phyloP scores from a whole-genome alignment of 2,113 vertebrate species.

The Salminus brasiliensis region DNA sequence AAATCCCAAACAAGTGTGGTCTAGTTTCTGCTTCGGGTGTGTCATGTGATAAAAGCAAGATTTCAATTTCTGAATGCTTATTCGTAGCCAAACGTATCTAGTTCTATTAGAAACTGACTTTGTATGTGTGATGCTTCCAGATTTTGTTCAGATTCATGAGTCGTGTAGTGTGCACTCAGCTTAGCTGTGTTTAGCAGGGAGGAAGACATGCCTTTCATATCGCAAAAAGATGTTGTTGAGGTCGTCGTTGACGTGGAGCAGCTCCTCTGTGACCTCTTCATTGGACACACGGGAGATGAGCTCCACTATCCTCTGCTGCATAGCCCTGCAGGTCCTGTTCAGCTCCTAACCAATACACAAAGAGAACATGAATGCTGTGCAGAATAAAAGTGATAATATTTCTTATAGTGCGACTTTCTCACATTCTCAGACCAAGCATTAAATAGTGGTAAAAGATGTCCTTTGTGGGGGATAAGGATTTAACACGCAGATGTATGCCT shows the following conservation, averaged over 20 bases:
- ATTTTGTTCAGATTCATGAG: too few relatives aligned
- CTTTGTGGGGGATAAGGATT: background rate
- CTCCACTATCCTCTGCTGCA: conserved; percentile 96
- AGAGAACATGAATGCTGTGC: conserved; percentile 11
- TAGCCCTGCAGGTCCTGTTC: conserved; percentile 93
- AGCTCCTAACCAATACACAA: conserved; percentile 80
- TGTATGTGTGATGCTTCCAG: too few relatives aligned
- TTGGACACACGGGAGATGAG: conserved; percentile 95
- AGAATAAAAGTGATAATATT: background rate
- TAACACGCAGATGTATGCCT: background rate
- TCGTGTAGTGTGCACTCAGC: too few relatives aligned
- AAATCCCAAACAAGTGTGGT: too few relatives aligned
- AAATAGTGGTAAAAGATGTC: background rate
- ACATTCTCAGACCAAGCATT: background rate
- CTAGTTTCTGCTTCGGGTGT: too few relatives aligned
- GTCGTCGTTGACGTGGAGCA: conserved; percentile 95
- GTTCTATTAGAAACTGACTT: too few relatives aligned
- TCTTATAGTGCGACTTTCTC: background rate
- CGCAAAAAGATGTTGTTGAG: conserved; percentile 97
- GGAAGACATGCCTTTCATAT: conserved; percentile 84
- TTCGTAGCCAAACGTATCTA: too few relatives aligned
- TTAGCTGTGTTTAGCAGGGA: background rate
- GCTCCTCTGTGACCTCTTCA: conserved; percentile 94
- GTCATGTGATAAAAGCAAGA: too few relatives aligned
- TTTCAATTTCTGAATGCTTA: too few relatives aligned